A percentile compares a stretch with the other conserved stretches of the same genome.
phyloP scores from a whole-genome alignment of 2,113 vertebrate genomes.

The Pomatorhinus ruficollis region DNA sequence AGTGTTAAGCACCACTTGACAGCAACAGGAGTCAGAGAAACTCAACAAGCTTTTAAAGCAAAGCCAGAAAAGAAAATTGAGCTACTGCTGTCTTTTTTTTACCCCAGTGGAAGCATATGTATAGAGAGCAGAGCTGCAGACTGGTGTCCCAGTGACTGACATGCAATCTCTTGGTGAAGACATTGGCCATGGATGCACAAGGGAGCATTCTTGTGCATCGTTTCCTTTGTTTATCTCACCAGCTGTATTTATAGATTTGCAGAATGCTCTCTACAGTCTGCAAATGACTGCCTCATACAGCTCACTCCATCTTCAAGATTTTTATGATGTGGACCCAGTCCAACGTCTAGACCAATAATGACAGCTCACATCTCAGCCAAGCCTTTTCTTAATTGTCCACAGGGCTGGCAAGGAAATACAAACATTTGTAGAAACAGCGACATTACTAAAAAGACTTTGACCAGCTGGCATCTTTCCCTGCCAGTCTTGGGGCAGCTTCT shows the following conservation, averaged over 20 bases:
- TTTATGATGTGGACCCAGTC: slow-evolving; percentile 58
- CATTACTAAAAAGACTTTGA: slow-evolving; percentile 43
- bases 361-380: slow-evolving; percentile 62
- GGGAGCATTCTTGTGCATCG: not conserved
- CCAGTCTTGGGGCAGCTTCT: slow-evolving; percentile 29
- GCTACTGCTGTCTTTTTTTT: not conserved
- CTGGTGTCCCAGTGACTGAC: not conserved
- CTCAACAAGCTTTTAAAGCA: slow-evolving; percentile 10
- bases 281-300: not conserved
- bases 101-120: not conserved
- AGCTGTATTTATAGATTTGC: not conserved
- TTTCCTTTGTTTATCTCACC: not conserved
- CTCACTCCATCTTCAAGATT: slow-evolving; percentile 12
- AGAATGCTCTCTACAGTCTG: not conserved
- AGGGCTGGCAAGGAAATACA: slow-evolving; percentile 56
- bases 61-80: not conserved
- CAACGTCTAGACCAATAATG: slow-evolving; percentile 67
- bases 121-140: not conserved
- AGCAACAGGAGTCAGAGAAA: not conserved
- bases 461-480: slow-evolving; percentile 35
- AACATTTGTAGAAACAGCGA: not conserved
- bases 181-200: not conserved
- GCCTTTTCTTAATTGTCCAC: slow-evolving; percentile 72
- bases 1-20: slow-evolving; percentile 5
- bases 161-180: not conserved